A percentile compares a stretch with the other conserved stretches of the same genome.
These are phyloP conservation scores for Psilanteris sp. DNA, from an alignment of 1,140 invertebrate genomes.

Conservation along the genomic window DNA sequence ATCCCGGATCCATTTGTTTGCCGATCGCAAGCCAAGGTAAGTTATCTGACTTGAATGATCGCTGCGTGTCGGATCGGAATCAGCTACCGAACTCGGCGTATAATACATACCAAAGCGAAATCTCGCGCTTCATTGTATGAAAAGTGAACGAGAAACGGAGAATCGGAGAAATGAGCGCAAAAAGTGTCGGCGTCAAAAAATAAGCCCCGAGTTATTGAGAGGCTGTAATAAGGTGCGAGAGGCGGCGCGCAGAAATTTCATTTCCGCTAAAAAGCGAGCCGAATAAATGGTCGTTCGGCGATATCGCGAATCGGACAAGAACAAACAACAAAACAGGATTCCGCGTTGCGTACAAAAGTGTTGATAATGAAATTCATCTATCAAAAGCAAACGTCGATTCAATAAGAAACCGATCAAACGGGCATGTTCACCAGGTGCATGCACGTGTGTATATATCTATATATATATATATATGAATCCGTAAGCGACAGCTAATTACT, in stretches of 20 bases:
- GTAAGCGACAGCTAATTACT: conserved; percentile 68
- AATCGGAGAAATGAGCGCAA: conserved; percentile 10
- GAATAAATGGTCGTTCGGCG: too few relatives aligned
- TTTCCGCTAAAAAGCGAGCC: not conserved
- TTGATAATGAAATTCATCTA: too few relatives aligned
- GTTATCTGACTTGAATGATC: conserved; percentile 70
- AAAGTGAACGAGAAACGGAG: conserved; percentile 1
- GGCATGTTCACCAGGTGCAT: conserved; percentile 24
- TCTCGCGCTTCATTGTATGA: conserved; percentile 43
- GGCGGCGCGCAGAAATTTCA: not conserved
- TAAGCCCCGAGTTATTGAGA: too few relatives aligned
- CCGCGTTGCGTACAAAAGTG: too few relatives aligned
- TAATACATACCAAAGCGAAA: conserved; percentile 58
- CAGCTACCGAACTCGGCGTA: conserved; percentile 70
- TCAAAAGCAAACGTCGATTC: conserved; percentile 7
- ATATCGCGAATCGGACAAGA: too few relatives aligned
- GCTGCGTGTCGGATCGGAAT: conserved; percentile 70
- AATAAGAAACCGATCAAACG: conserved; percentile 49
- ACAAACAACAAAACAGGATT: too few relatives aligned
- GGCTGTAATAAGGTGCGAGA: conserved; percentile 5
- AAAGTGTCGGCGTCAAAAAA: too few relatives aligned
- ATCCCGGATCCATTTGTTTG: conserved; percentile 71
- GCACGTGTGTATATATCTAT: too few relatives aligned
- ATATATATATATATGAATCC: conserved; percentile 39
- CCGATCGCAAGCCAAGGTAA: conserved; percentile 66